These are phyloP conservation scores for Synergus itoensis DNA, from an alignment of 2,888 invertebrate genomes.

Conservation along the genomic window DNA sequence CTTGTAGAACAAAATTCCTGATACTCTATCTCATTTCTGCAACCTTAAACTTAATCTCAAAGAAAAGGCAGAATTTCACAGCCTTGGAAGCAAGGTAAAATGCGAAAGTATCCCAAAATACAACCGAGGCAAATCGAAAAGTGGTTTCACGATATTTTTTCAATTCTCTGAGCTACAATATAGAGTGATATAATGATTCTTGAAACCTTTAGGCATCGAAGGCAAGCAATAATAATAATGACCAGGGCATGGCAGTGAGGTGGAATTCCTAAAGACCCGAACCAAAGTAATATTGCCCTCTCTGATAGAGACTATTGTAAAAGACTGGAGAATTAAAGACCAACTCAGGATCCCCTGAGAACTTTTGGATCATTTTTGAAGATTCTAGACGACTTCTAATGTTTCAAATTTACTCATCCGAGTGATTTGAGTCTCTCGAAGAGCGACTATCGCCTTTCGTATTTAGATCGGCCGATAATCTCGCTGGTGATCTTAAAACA, in stretches of 20 bases:
- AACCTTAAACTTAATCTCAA: conserved; percentile 44
- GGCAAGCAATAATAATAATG: neutral
- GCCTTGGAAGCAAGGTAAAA: conserved; percentile 50
- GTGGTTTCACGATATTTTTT: neutral
- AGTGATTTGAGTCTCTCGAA: neutral
- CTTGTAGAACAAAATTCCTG: neutral
- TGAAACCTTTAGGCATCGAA: neutral
- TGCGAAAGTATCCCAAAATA: conserved; percentile 40
- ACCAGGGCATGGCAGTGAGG: neutral
- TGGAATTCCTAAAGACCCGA: neutral
- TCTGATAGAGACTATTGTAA: neutral
- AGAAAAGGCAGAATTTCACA: conserved; percentile 52
- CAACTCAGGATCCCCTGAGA: neutral
- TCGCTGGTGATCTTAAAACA: conserved; percentile 59
- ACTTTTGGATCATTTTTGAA: neutral
- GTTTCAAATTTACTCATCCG: conserved; percentile 14
- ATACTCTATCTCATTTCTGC: conserved; percentile 10
- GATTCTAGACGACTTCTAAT: neutral
- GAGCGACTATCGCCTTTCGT: conserved; percentile 42
- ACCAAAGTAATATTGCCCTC: neutral
- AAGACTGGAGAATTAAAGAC: neutral
- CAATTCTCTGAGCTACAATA: neutral
- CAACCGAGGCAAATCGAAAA: neutral
- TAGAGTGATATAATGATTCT: neutral
- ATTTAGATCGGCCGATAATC: conserved; percentile 55